phyloP scores from a whole-genome alignment of 2,797 vertebrate genomes.

The Cheirogaleus major region DNA sequence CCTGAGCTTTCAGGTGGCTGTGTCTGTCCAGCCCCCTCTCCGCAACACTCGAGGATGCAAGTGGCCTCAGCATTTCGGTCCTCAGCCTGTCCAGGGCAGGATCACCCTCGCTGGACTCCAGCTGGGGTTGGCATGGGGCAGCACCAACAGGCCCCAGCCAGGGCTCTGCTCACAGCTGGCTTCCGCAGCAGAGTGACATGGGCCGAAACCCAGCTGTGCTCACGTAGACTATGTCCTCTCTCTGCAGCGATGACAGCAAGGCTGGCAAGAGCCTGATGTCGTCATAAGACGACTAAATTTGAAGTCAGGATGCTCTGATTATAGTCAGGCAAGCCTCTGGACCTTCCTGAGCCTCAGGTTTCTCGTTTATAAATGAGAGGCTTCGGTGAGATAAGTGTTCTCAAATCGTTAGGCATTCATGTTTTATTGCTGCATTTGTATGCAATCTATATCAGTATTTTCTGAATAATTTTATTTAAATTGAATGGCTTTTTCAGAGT shows the following conservation, averaged over 20 bases:
- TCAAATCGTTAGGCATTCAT: neutral
- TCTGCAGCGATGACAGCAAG: neutral
- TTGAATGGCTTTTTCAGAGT: neutral
- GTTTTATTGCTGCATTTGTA: neutral
- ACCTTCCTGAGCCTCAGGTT: neutral
- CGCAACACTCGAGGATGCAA: neutral
- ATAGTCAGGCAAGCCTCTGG: neutral
- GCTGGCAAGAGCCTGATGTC: neutral
- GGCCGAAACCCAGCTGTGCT: neutral
- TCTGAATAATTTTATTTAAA: conserved; percentile 29
- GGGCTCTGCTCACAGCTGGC: neutral
- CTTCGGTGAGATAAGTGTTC: neutral
- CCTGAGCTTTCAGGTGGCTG: neutral
- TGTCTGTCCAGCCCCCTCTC: neutral
- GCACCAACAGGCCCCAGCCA: too few relatives aligned
- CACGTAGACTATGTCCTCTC: neutral
- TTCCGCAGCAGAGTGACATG: neutral
- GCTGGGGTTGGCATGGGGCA: neutral
- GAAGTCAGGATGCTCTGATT: neutral
- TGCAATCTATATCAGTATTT: neutral
- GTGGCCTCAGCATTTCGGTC: neutral
- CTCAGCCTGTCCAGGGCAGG: accelerated
- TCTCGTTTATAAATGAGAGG: neutral
- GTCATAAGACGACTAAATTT: neutral
- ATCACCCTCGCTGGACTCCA: neutral